Evolutionary conservation across 2,797 vertebrate species (phyloP).

Genomic region (Sphaeramia orbicularis): DNA sequence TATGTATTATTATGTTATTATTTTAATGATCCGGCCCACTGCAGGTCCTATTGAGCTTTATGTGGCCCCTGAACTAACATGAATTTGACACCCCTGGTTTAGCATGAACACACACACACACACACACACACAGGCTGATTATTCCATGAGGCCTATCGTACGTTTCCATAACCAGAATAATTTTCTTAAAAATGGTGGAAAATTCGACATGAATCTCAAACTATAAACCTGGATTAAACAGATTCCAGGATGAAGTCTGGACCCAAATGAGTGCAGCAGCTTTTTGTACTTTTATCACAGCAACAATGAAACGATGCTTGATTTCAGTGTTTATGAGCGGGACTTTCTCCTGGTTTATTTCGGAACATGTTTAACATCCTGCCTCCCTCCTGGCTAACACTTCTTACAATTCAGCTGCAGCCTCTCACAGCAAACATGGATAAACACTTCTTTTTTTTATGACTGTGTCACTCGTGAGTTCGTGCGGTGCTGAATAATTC

Average conservation of each 20-base stretch:
- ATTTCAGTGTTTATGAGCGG: no score
- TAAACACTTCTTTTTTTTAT: no score
- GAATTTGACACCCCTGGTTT: no score
- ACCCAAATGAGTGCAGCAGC: not conserved
- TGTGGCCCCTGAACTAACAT: no score
- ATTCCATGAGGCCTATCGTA: not conserved
- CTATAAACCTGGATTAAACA: not conserved
- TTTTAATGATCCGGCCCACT: no score
- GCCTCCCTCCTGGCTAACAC: not conserved
- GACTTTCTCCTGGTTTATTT: no score
- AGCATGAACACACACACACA: conserved; percentile 8
- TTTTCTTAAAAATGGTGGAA: not conserved
- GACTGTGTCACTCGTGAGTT: no score
- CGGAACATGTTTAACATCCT: no score
- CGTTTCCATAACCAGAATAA: not conserved
- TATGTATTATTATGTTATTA: no score
- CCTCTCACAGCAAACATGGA: no score
- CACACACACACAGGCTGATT: conserved; percentile 3
- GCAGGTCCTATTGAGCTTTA: no score
- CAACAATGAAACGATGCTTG: not conserved
- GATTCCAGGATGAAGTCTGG: not conserved
- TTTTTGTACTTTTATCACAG: not conserved
- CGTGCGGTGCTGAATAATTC: no score
- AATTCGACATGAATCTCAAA: not conserved
- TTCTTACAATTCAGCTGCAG: not conserved